Evolutionary conservation across 1,140 invertebrate species (phyloP).

Genomic region (Gerris buenoi): DNA sequence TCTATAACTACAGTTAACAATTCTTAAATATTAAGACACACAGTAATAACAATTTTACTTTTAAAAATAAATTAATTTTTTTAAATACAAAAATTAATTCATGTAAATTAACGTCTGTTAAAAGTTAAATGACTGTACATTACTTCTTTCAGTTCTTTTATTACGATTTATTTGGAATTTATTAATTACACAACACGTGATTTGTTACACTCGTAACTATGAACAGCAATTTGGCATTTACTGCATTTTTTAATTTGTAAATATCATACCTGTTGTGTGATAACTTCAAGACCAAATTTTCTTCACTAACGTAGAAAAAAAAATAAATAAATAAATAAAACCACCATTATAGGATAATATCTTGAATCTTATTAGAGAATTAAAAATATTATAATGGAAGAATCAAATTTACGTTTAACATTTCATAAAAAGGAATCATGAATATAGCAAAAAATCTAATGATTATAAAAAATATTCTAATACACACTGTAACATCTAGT

Average conservation of each 20-base stretch:
- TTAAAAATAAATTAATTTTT: slow-evolving; percentile 11
- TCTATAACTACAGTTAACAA: slow-evolving; percentile 13
- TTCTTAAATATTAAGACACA: slow-evolving; percentile 16
- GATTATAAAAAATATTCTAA: slow-evolving; percentile 20
- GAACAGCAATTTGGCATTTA: no score
- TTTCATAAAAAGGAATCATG: slow-evolving; percentile 8
- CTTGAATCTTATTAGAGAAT: slow-evolving; percentile 8
- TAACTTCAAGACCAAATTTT: not conserved
- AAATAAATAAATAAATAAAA: slow-evolving; percentile 4
- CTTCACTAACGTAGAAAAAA: no score
- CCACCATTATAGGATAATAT: slow-evolving; percentile 9
- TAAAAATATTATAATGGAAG: slow-evolving; percentile 16
- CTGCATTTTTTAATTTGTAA: slow-evolving; percentile 7
- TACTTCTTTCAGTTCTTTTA: slow-evolving; percentile 8
- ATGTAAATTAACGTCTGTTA: not conserved
- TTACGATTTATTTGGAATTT: not conserved
- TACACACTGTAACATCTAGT: slow-evolving; percentile 18
- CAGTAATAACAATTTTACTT: slow-evolving; percentile 12
- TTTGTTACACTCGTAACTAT: no score
- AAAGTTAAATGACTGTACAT: slow-evolving; percentile 11
- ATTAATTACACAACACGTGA: slow-evolving; percentile 13
- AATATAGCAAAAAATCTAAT: slow-evolving; percentile 16
- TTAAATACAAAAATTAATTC: slow-evolving; percentile 10
- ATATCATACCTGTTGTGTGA: not conserved
- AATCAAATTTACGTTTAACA: slow-evolving; percentile 7